These are phyloP conservation scores for Amblyopsis rosae DNA, from an alignment of 2,113 vertebrate species.

Conservation along the genomic window DNA sequence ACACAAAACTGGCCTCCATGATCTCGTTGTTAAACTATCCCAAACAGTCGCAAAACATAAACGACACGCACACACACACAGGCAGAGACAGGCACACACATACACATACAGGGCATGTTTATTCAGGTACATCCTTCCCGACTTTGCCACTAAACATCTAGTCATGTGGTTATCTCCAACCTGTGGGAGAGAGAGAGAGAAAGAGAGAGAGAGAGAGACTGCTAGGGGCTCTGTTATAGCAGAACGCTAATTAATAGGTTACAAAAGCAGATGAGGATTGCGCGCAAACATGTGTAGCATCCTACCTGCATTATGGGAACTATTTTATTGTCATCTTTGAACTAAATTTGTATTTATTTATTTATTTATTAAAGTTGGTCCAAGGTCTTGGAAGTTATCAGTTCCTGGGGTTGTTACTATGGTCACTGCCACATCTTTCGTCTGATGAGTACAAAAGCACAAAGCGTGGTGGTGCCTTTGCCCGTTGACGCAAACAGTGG, in stretches of 20 bases:
- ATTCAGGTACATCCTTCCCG: constrained; percentile 80
- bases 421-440: too few species aligned
- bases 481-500: not conserved
- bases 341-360: too few species aligned
- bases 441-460: too few species aligned
- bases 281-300: constrained; percentile 23
- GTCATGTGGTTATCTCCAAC: constrained; percentile 33
- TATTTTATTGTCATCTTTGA: not conserved
- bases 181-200: not conserved
- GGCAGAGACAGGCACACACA: constrained; percentile 3
- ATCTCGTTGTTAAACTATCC: too few species aligned
- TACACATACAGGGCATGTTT: constrained; percentile 59
- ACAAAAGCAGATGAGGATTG: constrained; percentile 63
- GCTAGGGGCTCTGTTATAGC: constrained; percentile 45
- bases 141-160: constrained; percentile 59
- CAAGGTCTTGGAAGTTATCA: too few species aligned
- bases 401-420: too few species aligned
- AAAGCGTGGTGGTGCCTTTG: too few species aligned
- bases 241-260: constrained; percentile 71
- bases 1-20: not conserved
- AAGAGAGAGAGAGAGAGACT: constrained; percentile 26
- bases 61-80: not conserved
- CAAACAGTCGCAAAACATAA: constrained; percentile 3
- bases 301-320: not conserved
- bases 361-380: too few species aligned